A percentile compares a stretch with the other conserved stretches of the same genome.
Evolutionary conservation across 2,888 invertebrate species (phyloP).

Genomic region (Eristalis pertinax): DNA sequence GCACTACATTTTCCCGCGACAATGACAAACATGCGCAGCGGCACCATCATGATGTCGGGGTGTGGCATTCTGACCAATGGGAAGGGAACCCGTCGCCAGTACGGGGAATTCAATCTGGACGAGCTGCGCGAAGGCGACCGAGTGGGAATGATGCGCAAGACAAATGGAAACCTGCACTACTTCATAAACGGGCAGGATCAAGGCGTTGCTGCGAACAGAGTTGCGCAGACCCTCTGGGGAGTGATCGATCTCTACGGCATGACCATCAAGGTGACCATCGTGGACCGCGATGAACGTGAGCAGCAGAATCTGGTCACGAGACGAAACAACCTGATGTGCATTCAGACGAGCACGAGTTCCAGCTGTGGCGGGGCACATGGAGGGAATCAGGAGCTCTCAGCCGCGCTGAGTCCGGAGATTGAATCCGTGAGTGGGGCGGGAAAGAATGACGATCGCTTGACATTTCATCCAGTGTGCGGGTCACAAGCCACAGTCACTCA

Average conservation of each 20-base stretch:
- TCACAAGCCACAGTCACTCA: constrained; percentile 96
- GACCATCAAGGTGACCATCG: constrained; percentile 94
- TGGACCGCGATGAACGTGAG: constrained; percentile 91
- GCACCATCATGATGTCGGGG: constrained; percentile 98
- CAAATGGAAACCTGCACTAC: constrained; percentile 93
- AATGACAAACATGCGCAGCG: constrained; percentile 97
- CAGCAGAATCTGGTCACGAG: constrained; percentile 88
- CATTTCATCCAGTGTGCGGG: constrained; percentile 95
- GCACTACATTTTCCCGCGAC: constrained; percentile 96
- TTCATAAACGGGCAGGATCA: constrained; percentile 96
- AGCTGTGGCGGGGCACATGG: constrained; percentile 52
- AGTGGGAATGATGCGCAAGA: constrained; percentile 94
- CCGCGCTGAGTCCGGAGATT: constrained; percentile 80
- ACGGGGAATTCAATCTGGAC: constrained; percentile 96
- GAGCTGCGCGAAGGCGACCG: constrained; percentile 95
- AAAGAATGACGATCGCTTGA: constrained; percentile 86
- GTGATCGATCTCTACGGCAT: constrained; percentile 97
- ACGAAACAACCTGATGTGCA: constrained; percentile 83
- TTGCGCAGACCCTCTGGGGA: constrained; percentile 93
- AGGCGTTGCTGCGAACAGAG: constrained; percentile 92
- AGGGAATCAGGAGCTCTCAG: constrained; percentile 77
- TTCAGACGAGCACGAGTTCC: constrained; percentile 73
- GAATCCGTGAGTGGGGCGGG: constrained; percentile 77
- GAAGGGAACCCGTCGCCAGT: constrained; percentile 95
- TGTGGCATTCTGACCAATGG: constrained; percentile 98